These are phyloP conservation scores for Dinothrombium tinctorium DNA, from an alignment of 1,140 invertebrate genomes.

Conservation along the genomic window DNA sequence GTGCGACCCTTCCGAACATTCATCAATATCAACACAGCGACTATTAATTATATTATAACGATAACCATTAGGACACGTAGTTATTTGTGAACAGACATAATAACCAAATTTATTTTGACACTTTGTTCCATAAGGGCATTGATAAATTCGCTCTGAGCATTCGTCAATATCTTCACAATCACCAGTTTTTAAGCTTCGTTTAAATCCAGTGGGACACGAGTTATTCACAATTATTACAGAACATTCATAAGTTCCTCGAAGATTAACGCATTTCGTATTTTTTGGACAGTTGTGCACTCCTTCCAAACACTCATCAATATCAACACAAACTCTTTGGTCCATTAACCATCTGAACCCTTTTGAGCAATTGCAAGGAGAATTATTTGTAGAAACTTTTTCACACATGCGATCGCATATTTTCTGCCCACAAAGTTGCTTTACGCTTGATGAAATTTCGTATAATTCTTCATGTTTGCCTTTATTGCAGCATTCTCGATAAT, in stretches of 20 bases:
- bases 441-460: too few species aligned
- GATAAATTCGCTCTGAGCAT: constrained; percentile 30
- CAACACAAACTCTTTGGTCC: too few species aligned
- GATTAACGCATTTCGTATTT: constrained; percentile 62
- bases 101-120: constrained; percentile 73
- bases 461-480: too few species aligned
- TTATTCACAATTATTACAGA: too few species aligned
- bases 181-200: not conserved
- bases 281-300: constrained; percentile 54
- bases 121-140: constrained; percentile 38
- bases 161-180: constrained; percentile 31
- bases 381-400: too few species aligned
- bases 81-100: constrained; percentile 36
- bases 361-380: too few species aligned
- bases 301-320: constrained; percentile 33
- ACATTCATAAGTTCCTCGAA: constrained; percentile 49
- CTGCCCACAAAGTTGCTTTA: too few species aligned
- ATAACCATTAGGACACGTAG: constrained; percentile 25
- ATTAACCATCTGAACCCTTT: too few species aligned
- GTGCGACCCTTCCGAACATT: constrained; percentile 41
- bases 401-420: too few species aligned
- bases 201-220: too few species aligned
- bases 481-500: too few species aligned
- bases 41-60: not conserved
- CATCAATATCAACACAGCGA: constrained; percentile 31